Conservation (phyloP, 2,797 vertebrate genomes). For the Catharus ustulatus region DNA sequence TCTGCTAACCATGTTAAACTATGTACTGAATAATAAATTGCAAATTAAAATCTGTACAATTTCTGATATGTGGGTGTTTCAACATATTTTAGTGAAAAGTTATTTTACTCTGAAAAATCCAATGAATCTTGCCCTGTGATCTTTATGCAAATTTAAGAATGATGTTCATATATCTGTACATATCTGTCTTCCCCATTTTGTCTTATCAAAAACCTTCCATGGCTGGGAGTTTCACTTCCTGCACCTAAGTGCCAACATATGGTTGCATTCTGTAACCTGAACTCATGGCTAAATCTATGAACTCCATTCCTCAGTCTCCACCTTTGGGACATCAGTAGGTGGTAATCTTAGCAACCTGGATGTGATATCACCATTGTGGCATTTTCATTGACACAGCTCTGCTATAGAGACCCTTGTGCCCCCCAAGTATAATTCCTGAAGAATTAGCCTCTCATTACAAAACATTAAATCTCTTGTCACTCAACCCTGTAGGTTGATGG, state of each 20-base stretch:
- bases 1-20: neutral
- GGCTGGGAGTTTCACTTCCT: neutral
- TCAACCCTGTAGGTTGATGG: constrained; percentile 47
- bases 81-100: neutral
- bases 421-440: constrained; percentile 49
- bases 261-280: constrained; percentile 68
- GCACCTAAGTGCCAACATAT: constrained; percentile 50
- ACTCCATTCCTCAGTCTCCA: constrained; percentile 34
- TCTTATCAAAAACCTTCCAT: neutral
- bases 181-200: neutral
- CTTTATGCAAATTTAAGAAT: neutral
- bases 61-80: neutral
- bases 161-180: neutral
- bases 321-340: constrained; percentile 65
- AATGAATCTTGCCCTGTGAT: neutral
- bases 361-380: constrained; percentile 65
- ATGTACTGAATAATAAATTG: neutral
- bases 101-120: neutral
- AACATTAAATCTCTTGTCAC: constrained; percentile 70
- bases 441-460: constrained; percentile 70
- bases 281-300: constrained; percentile 26
- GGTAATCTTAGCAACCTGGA: constrained; percentile 68
- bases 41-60: neutral
- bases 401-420: constrained; percentile 34
- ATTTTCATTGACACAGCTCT: constrained; percentile 63